Evolutionary conservation across 2,888 invertebrate species (phyloP).

Genomic region (Myopa tessellatipennis): DNA sequence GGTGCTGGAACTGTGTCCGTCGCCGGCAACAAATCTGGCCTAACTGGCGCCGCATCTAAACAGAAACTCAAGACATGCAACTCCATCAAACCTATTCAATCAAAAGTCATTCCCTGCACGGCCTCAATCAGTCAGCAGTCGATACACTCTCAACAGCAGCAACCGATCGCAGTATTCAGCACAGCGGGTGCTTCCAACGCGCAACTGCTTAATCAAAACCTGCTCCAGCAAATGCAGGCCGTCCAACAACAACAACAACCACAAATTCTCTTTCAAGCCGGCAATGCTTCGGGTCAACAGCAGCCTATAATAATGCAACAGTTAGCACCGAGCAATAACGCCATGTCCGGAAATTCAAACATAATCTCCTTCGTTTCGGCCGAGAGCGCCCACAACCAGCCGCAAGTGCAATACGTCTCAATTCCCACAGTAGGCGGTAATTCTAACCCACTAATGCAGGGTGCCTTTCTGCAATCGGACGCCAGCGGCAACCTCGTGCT

Average conservation of each 20-base stretch:
- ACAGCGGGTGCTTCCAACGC: conserved; percentile 36
- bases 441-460: conserved; percentile 71
- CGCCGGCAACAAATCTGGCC: conserved; percentile 44
- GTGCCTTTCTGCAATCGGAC: conserved; percentile 73
- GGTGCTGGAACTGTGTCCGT: conserved; percentile 55
- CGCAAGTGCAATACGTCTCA: conserved; percentile 84
- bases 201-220: conserved; percentile 48
- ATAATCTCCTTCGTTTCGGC: conserved; percentile 69
- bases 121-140: conserved; percentile 44
- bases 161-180: conserved; percentile 54
- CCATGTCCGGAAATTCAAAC: conserved; percentile 62
- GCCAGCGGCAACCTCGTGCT: conserved; percentile 73
- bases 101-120: conserved; percentile 52
- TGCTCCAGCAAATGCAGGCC: conserved; percentile 49
- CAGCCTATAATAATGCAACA: conserved; percentile 64
- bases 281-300: conserved; percentile 48
- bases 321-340: conserved; percentile 62
- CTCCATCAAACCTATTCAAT: conserved; percentile 60
- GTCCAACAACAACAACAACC: conserved; percentile 47
- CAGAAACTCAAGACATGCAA: conserved; percentile 56
- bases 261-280: conserved; percentile 56
- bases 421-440: conserved; percentile 71
- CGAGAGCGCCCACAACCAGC: conserved; percentile 67
- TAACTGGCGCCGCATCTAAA: conserved; percentile 53
- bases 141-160: conserved; percentile 47